These are phyloP conservation scores for Chinchilla lanigera DNA, from an alignment of 2,113 vertebrate species.

Conservation along the genomic window DNA sequence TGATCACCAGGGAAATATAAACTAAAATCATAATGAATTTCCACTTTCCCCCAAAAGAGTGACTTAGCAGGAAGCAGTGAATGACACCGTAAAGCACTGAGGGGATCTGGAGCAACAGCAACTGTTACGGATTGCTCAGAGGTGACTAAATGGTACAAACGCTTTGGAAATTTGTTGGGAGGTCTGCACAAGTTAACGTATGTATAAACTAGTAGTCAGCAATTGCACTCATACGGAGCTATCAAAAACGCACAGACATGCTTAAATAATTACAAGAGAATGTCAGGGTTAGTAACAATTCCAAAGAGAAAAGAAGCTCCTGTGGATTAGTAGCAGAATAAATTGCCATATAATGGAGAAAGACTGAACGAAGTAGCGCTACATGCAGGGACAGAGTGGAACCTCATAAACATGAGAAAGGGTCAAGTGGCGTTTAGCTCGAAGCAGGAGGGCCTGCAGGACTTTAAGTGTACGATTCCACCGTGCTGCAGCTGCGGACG, in stretches of 20 bases:
- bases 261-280: not conserved
- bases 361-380: not conserved
- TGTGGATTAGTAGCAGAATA: not conserved
- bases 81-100: not conserved
- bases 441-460: not conserved
- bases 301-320: not conserved
- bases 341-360: not conserved
- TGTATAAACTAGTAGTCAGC: not conserved
- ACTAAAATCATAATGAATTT: not conserved
- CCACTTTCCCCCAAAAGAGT: not conserved
- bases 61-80: not conserved
- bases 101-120: not conserved
- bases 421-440: not conserved
- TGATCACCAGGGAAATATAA: not conserved
- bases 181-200: not conserved
- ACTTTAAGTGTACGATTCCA: not conserved
- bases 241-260: not conserved
- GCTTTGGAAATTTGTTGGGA: not conserved
- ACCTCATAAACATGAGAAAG: not conserved
- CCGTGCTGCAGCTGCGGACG: not conserved
- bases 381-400: not conserved
- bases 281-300: not conserved
- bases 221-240: not conserved
- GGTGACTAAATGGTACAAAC: not conserved
- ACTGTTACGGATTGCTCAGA: not conserved